Evolutionary conservation across 2,113 vertebrate species (phyloP).

Genomic region (Callopanchax toddi): DNA sequence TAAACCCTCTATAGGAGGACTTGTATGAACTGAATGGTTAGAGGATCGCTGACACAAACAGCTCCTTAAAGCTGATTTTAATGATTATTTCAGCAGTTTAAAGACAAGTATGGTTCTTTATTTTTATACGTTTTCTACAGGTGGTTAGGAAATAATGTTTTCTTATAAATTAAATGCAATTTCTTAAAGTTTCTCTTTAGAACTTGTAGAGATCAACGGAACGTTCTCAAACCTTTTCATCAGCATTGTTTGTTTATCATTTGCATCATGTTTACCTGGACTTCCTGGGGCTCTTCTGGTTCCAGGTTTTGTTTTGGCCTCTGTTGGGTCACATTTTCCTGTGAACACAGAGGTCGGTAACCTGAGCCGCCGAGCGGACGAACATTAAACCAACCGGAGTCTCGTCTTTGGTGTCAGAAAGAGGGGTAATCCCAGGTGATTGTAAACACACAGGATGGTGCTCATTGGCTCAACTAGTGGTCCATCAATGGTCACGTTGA

Average conservation of each 20-base stretch:
- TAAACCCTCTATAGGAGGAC: no score
- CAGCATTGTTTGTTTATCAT: neutral
- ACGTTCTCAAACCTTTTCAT: neutral
- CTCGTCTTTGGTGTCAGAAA: slow-evolving; percentile 43
- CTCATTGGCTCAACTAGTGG: slow-evolving; percentile 13
- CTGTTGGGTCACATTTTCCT: slow-evolving; percentile 38
- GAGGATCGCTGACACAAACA: no score
- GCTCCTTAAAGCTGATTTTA: no score
- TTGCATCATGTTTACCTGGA: slow-evolving; percentile 5
- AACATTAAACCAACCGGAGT: slow-evolving; percentile 12
- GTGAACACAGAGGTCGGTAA: slow-evolving; percentile 51
- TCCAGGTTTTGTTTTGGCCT: slow-evolving; percentile 9
- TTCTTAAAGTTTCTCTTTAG: no score
- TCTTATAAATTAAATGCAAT: neutral
- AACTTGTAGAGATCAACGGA: no score
- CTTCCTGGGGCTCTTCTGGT: neutral
- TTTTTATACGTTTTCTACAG: neutral
- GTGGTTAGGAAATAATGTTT: neutral
- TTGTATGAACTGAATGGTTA: no score
- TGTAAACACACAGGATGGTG: slow-evolving; percentile 1
- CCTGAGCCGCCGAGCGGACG: slow-evolving; percentile 31
- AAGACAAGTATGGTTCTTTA: neutral
- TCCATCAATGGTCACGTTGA: neutral
- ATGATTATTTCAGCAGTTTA: neutral
- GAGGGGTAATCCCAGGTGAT: slow-evolving; percentile 41